Conservation (phyloP, 2,888 invertebrate genomes). For the Papilio demoleus region DNA sequence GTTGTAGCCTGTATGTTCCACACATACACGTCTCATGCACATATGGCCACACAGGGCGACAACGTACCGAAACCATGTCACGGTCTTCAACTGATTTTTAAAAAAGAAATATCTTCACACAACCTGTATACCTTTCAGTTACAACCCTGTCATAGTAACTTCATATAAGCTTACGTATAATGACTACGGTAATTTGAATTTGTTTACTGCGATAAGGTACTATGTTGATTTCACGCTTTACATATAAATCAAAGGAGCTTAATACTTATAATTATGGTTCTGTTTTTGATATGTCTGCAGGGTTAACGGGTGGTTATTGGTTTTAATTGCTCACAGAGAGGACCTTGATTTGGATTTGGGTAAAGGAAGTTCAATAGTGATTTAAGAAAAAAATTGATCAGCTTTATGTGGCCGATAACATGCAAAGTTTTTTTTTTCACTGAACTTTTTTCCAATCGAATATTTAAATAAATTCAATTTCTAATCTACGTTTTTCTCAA, state of each 20-base stretch:
- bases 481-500: too few species aligned
- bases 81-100: conserved; percentile 76
- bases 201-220: conserved; percentile 45
- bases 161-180: conserved; percentile 21
- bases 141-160: conserved; percentile 47
- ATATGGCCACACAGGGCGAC: conserved; percentile 53
- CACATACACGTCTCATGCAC: conserved; percentile 47
- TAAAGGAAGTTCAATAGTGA: conserved; percentile 43
- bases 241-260: conserved; percentile 49
- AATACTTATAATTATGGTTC: conserved; percentile 46
- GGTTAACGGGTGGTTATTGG: conserved; percentile 51
- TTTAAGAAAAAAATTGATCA: too few species aligned
- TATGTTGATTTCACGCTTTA: conserved; percentile 42
- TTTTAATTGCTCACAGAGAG: conserved; percentile 45
- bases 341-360: conserved; percentile 35
- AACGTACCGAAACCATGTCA: conserved; percentile 72
- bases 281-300: conserved; percentile 48
- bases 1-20: conserved; percentile 36
- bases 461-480: too few species aligned
- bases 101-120: conserved; percentile 59
- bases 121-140: conserved; percentile 45
- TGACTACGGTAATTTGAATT: conserved; percentile 26
- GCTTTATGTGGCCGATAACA: conserved; percentile 15
- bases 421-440: too few species aligned
- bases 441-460: too few species aligned